phyloP scores from a whole-genome alignment of 1,140 invertebrate genomes.

The Aphelenchoides avenae region DNA sequence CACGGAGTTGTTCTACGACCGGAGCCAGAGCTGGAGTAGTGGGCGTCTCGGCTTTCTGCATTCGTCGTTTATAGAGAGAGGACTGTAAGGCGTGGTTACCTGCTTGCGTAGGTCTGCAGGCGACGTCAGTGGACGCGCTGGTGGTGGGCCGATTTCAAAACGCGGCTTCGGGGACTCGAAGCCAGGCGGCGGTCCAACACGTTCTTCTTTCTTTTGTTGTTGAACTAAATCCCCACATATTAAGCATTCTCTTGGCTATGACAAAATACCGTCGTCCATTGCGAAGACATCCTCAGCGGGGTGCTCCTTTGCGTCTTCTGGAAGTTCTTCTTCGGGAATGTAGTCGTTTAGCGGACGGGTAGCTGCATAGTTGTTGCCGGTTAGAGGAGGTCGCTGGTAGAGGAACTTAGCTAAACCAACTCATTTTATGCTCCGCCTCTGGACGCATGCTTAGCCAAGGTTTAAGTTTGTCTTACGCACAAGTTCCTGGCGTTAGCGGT shows the following conservation, averaged over 20 bases:
- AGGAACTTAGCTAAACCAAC: too few relatives aligned
- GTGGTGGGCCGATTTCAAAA: conserved; percentile 1
- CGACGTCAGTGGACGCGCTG: conserved; percentile 7
- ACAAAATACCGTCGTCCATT: conserved; percentile 20
- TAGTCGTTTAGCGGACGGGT: conserved; percentile 7
- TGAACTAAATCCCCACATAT: conserved; percentile 9
- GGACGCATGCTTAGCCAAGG: conserved; percentile 6
- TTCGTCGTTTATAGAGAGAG: conserved; percentile 1
- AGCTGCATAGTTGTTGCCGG: too few relatives aligned
- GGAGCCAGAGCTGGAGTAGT: conserved; percentile 20
- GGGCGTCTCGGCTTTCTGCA: too few relatives aligned
- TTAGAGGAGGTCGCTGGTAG: too few relatives aligned
- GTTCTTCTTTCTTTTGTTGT: conserved; percentile 7
- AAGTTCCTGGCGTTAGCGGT: conserved; percentile 18
- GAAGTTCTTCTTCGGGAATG: conserved; percentile 4
- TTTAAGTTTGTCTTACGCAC: neutral
- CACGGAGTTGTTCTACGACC: conserved; percentile 23
- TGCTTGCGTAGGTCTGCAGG: conserved; percentile 13
- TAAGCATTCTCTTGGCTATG: neutral
- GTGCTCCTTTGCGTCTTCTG: conserved; percentile 1
- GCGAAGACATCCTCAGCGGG: conserved; percentile 26
- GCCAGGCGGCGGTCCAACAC: conserved; percentile 9
- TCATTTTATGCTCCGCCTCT: too few relatives aligned
- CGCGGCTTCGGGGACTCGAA: neutral
- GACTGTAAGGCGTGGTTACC: conserved; percentile 6